Base-by-base conservation (phyloP, 1,140 invertebrate genomes). In the Cotesia typhae region DNA sequence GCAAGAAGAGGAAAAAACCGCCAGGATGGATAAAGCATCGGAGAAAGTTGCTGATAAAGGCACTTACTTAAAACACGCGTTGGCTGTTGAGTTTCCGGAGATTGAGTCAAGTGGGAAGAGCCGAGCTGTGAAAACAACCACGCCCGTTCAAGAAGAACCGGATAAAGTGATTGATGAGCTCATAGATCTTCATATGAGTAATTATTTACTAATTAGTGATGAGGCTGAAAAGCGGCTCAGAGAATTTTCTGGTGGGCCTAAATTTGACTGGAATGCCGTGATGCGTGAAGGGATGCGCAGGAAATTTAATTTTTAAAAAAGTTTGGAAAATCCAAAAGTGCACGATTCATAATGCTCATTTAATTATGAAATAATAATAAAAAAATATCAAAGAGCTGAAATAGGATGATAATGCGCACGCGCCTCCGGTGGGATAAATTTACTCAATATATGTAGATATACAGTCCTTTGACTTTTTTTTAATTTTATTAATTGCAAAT, bases 1-100 rank as follows among this genome's bases (percentile, higher is more conserved):
- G 37, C 67, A 83, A 3, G 76, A 87, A 28, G 77, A 83, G 36
- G 83, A 88, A 57, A 84, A 81, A 37, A 73, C 76, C 12, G 67
- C 67, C 4, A 88, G 85, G 47, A 78, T 84, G 57, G 73, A 77
- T 4, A 87, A 84, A 72, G 78, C 74, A 4, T 51, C 36, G 35
- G 71, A 79, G 6, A 63, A 75, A 53, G 38, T 71, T 55, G 51
- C 14, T 4, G 41, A 68, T 47, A 55, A 47, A 4, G 71, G 81
- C 3, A 38, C 60, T 28, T 74, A 77, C 76, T 74, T 76, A 60
- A 57, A 71, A 38, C 17, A 71, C 2, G 20, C 52, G 5, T 10
- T 83, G 35, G 64, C 66, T 35, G 67, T 61, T 1, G 74, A 80
- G 59, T 74, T 83, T 52, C 75, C 78, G 6, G 73, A 77, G 35